These are phyloP conservation scores for Tenebrosternarchus preto DNA, from an alignment of 2,113 vertebrate species.

Conservation along the genomic window DNA sequence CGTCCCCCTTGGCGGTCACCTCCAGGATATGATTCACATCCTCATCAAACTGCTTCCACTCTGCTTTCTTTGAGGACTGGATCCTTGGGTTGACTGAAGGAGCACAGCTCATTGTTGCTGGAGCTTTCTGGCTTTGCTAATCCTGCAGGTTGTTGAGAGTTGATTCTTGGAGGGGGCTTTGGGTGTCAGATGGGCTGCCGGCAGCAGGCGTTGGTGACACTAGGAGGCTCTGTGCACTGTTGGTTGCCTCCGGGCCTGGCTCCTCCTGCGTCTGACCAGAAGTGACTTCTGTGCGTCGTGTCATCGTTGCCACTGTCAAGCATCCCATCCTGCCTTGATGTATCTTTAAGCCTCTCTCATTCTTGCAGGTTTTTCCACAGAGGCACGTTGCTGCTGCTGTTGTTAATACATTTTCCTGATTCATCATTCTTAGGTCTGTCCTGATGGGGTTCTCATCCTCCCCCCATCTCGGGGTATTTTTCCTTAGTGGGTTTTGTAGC, in stretches of 20 bases:
- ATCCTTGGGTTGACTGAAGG: neutral
- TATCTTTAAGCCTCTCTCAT: neutral
- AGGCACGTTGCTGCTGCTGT: neutral
- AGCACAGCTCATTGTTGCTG: neutral
- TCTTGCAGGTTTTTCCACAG: neutral
- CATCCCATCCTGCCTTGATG: neutral
- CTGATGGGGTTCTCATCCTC: neutral
- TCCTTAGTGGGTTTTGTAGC: neutral
- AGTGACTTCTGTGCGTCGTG: neutral
- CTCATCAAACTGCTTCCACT: constrained; percentile 36
- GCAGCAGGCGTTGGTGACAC: constrained; percentile 15
- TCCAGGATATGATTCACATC: constrained; percentile 19
- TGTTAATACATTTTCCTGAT: neutral
- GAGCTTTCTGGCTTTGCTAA: neutral
- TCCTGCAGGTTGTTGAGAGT: neutral
- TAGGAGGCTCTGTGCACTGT: constrained; percentile 23
- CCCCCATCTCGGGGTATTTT: no score
- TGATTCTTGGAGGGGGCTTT: neutral
- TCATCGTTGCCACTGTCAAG: neutral
- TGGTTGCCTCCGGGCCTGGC: constrained; percentile 22
- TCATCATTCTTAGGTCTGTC: neutral
- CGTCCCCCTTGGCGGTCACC: constrained; percentile 13
- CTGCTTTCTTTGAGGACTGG: constrained; percentile 11
- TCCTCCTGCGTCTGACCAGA: constrained; percentile 25
- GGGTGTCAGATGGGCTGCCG: neutral